Conservation (phyloP, 1,140 invertebrate species). For the Schlechtendalia chinensis region DNA sequence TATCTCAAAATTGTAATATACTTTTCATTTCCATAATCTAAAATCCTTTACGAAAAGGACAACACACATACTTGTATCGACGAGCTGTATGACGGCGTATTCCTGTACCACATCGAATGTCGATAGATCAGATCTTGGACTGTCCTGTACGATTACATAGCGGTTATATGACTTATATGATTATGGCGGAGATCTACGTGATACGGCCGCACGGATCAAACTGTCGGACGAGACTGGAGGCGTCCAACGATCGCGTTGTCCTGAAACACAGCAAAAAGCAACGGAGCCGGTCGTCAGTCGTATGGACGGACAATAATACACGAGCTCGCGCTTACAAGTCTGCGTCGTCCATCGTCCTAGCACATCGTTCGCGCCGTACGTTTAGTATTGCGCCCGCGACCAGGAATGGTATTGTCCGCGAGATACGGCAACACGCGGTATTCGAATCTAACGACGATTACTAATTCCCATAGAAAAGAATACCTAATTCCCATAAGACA, state of each 20-base stretch:
- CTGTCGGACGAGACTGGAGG: slow-evolving; percentile 87
- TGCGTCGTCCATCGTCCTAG: background rate
- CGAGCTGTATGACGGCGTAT: slow-evolving; percentile 89
- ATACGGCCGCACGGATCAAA: slow-evolving; percentile 94
- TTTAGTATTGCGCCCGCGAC: too few relatives aligned
- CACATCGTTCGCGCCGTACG: background rate
- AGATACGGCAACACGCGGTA: too few relatives aligned
- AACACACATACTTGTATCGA: slow-evolving; percentile 58
- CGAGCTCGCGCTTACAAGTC: background rate
- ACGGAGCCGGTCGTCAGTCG: too few relatives aligned
- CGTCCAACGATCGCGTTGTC: slow-evolving; percentile 87
- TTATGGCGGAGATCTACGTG: slow-evolving; percentile 93
- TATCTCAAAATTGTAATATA: background rate
- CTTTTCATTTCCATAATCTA: background rate
- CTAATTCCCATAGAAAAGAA: too few relatives aligned
- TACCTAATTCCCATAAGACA: too few relatives aligned
- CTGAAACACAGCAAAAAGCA: slow-evolving; percentile 62
- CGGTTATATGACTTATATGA: slow-evolving; percentile 89
- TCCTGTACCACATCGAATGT: slow-evolving; percentile 93
- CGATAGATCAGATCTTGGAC: slow-evolving; percentile 96
- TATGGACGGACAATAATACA: too few relatives aligned
- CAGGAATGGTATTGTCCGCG: too few relatives aligned
- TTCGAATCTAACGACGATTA: too few relatives aligned
- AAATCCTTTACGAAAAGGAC: too few relatives aligned
- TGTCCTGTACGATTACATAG: slow-evolving; percentile 68